Evolutionary conservation across 1,140 invertebrate species (phyloP).

Genomic region (Oncopeltus fasciatus): DNA sequence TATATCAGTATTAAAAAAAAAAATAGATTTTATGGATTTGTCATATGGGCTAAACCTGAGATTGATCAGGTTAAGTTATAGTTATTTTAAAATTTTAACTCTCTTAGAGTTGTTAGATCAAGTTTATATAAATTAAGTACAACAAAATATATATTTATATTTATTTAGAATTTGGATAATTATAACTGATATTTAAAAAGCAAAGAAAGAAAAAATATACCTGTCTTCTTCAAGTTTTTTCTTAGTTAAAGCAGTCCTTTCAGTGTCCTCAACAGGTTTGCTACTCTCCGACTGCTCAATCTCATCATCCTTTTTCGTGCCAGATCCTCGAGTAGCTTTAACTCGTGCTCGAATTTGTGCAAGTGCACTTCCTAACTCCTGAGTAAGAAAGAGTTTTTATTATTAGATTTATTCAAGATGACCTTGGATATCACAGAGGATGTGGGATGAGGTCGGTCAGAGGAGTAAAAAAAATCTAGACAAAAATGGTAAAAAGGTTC

Average conservation of each 20-base stretch:
- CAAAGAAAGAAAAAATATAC: conserved; percentile 1
- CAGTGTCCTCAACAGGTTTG: neutral
- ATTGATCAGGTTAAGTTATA: no score
- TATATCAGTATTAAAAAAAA: no score
- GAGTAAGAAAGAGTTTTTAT: neutral
- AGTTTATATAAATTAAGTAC: no score
- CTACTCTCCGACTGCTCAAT: neutral
- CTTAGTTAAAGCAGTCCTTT: neutral
- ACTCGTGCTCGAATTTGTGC: conserved; percentile 20
- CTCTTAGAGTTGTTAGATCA: no score
- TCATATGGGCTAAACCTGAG: no score
- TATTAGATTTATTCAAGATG: no score
- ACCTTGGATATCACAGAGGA: neutral
- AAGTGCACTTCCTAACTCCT: conserved; percentile 20
- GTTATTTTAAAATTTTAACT: no score
- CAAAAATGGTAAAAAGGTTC: neutral
- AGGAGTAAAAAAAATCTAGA: neutral
- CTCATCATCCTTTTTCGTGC: conserved; percentile 19
- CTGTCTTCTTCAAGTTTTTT: conserved; percentile 19
- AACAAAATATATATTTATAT: neutral
- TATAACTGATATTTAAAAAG: neutral
- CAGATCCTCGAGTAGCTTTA: conserved; percentile 12
- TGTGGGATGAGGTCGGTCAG: neutral
- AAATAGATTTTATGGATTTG: no score
- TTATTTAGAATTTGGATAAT: neutral